Base-by-base conservation (phyloP, 2,797 vertebrate species). In the Apogon talboti region DNA sequence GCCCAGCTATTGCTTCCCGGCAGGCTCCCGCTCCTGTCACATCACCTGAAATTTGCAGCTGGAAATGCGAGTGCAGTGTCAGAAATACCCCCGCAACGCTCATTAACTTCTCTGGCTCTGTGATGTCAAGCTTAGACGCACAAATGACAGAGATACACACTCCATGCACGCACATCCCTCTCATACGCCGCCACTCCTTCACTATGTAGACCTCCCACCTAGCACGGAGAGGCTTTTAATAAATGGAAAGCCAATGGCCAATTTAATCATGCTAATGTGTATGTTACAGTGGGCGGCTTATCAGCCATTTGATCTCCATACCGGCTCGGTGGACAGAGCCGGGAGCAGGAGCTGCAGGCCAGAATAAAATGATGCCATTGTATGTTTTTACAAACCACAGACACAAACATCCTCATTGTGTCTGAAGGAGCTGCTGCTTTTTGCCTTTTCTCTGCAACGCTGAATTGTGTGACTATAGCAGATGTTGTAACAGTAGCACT, bases 251-350 rank as follows among this genome's bases (percentile, higher is more conserved):
- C 67, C 71, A 15, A 76, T 48, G 55, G 73, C 60, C 85, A 83
- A 75, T 88, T 88, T 86, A 84, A 90, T 89, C 77, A 87, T 66
- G 75, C 74, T 89, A 88, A 87, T 86, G 78, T 82, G 74, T 77
- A 71, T 57, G 76, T 80, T 85, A 74, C 76, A 75, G 78, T 18
- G 52, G 65, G n/a, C n/a, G n/a, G 40, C 56, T 67, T 15, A 70
- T 87, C 38, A 35, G 70, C 60, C 75, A 53, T 76, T 79, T 81
- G 80, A 83, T 85, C 78, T 66, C 56, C 9, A 30, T 11, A 41
- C 38, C 0, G 14, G 69, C 51, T 73, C 30, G 0, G 8, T 7
- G 53, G 44, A 76, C 69, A 57, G 43, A 43, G 62, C 46, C 18
- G n/a, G 6, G 38, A 54, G 69, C 61, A 58, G 40, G 37, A 40